These are phyloP conservation scores for Thamnophis elegans DNA, from an alignment of 2,797 vertebrate genomes.

Conservation along the genomic window DNA sequence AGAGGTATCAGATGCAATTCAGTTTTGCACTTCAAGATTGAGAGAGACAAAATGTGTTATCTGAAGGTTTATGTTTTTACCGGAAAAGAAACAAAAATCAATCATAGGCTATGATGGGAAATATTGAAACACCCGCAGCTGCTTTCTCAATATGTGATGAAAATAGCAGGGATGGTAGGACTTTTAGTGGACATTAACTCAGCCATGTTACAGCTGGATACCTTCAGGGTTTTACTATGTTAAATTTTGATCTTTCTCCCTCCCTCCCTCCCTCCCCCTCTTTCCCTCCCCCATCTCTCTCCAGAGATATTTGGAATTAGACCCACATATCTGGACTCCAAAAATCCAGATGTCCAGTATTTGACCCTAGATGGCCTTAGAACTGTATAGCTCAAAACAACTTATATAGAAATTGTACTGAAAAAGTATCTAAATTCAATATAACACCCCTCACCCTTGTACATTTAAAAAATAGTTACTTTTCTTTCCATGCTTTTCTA, in stretches of 20 bases:
- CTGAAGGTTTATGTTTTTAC: not conserved
- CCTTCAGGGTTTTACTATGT: not conserved
- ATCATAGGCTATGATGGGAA: not conserved
- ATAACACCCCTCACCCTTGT: not conserved
- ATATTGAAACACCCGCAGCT: not conserved
- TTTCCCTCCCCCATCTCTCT: not conserved
- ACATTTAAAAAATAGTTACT: not conserved
- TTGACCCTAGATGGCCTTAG: not conserved
- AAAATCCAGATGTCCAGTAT: not conserved
- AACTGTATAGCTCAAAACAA: not conserved
- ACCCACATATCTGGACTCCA: not conserved
- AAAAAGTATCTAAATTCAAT: not conserved
- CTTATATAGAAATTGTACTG: not conserved
- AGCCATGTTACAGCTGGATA: not conserved
- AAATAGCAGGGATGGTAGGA: not conserved
- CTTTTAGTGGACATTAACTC: not conserved
- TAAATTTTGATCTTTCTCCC: not conserved
- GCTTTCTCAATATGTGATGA: not conserved
- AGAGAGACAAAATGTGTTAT: not conserved
- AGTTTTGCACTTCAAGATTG: not conserved
- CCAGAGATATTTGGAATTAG: not conserved
- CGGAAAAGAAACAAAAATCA: not conserved
- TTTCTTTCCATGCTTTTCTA: not conserved
- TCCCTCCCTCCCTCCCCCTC: not conserved
- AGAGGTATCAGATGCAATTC: not conserved